phyloP scores from a whole-genome alignment of 2,797 vertebrate species.

The Caiman crocodilus region DNA sequence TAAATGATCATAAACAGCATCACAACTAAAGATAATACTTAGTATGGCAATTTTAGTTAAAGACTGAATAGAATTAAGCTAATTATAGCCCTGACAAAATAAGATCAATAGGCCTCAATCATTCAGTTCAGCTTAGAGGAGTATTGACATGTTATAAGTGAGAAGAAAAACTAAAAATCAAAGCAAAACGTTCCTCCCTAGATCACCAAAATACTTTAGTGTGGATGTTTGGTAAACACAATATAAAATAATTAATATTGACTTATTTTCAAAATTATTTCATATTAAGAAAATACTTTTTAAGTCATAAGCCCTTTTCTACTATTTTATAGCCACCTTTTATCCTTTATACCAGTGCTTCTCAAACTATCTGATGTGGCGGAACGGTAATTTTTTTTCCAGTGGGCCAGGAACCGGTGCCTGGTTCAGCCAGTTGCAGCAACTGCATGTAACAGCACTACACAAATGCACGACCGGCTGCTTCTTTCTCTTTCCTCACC shows the following conservation, averaged over 20 bases:
- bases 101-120: background rate
- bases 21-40: slow-evolving; percentile 25
- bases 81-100: slow-evolving; percentile 33
- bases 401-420: too few species aligned
- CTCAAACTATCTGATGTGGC: too few species aligned
- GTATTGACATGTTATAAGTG: background rate
- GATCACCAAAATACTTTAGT: background rate
- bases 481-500: too few species aligned
- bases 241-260: background rate
- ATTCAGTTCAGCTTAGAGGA: slow-evolving; percentile 8
- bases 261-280: background rate
- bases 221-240: fast-evolving
- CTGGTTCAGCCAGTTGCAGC: too few species aligned
- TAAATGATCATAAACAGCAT: slow-evolving; percentile 31
- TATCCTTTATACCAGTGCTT: background rate
- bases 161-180: background rate
- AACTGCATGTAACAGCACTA: too few species aligned
- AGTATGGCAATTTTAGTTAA: slow-evolving; percentile 21
- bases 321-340: slow-evolving; percentile 32
- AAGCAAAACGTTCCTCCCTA: too few species aligned
- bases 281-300: background rate
- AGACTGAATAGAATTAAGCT: background rate
- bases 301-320: background rate
- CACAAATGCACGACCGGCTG: too few species aligned
- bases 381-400: too few species aligned